Base-by-base conservation (phyloP, 2,797 vertebrate genomes). In the Gymnodraco acuticeps region DNA sequence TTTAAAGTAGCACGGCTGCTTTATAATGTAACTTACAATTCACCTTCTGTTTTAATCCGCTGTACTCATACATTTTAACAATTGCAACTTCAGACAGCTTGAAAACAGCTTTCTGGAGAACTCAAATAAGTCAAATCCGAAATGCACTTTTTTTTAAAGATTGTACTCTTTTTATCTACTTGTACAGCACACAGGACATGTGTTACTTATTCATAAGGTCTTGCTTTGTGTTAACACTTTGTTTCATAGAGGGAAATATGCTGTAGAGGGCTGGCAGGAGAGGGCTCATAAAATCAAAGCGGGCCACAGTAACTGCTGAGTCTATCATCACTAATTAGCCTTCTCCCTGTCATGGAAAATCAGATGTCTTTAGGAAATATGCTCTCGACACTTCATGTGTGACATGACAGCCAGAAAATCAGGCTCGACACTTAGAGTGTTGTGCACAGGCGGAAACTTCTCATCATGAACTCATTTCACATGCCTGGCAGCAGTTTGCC, bases 291-390 rank as follows among this genome's bases (percentile, higher is more conserved):
- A 78, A 86, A 74, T 71, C 17, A 48, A 55, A 75, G 33, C 50
- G 1, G 27, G 20, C 46, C 60, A n/a, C 64, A 73, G 53, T 43
- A 23, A 23, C 27, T 52, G 15, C 70, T 72, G 23, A 61, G 45
- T 23, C 70, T 69, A 71, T 88, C 74, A 66, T 69, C 75, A n/a
- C 56, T 82, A 78, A 88, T 91, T 88, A 38, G 33, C 33, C 33
- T 38, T 85, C 38, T 68, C 70, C 20, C 46, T 71, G 80, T 81
- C 77, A 73, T 50, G 66, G 74, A 86, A 87, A 82, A 80, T 66
- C 63, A 69, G 48, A 55, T 54, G 70, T 66, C 71, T 80, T 78
- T 77, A 77, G 76, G 77, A 90, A 90, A 86, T 58, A 52, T 15
- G 52, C 51, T 81, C 69, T 89, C 68, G 23, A 77, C 84, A 46